These are phyloP conservation scores for Craniophora ligustri DNA, from an alignment of 2,888 invertebrate species.

Conservation along the genomic window DNA sequence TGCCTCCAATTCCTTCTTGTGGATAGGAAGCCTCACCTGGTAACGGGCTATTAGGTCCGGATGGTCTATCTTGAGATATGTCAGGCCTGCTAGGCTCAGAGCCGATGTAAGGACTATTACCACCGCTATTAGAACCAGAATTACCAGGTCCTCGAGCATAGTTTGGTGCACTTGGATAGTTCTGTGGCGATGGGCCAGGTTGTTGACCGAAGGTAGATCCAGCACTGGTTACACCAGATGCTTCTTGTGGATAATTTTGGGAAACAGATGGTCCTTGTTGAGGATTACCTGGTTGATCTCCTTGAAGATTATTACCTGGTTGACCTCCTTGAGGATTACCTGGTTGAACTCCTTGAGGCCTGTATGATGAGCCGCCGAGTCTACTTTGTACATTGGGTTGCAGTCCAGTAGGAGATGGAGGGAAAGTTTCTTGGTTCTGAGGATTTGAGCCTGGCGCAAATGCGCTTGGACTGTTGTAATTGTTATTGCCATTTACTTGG, in stretches of 20 bases:
- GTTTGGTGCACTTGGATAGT: conserved; percentile 12
- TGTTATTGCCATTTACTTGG: conserved; percentile 16
- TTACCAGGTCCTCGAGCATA: conserved; percentile 4
- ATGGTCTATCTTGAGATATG: conserved; percentile 10
- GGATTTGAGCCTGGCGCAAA: conserved; percentile 9
- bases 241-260: conserved; percentile 18
- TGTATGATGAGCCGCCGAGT: conserved; percentile 4
- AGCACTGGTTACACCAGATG: background rate
- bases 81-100: background rate
- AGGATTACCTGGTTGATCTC: conserved; percentile 16
- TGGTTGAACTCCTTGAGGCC: conserved; percentile 8
- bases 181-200: conserved; percentile 13
- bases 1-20: conserved; percentile 36
- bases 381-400: conserved; percentile 4
- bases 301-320: conserved; percentile 9
- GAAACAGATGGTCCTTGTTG: background rate
- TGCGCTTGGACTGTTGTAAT: conserved; percentile 27
- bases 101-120: background rate
- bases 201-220: conserved; percentile 1
- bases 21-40: conserved; percentile 32
- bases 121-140: conserved; percentile 9
- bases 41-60: conserved; percentile 5
- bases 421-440: conserved; percentile 18
- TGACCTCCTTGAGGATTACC: conserved; percentile 14
- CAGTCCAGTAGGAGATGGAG: background rate